These are phyloP conservation scores for Drosophila histrio DNA, from an alignment of 2,888 invertebrate species.

Conservation along the genomic window DNA sequence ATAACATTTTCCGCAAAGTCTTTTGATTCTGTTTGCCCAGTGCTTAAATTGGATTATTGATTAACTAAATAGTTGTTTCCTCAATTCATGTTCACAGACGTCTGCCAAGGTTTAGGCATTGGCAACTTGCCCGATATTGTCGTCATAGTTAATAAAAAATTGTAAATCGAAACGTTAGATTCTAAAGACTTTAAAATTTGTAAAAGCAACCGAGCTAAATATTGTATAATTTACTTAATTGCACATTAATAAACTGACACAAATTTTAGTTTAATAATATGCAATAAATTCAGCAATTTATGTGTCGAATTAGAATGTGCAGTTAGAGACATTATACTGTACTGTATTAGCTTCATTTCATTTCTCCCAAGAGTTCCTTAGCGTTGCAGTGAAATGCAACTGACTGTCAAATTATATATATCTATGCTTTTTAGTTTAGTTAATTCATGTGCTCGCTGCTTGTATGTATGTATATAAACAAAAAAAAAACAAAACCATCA, in stretches of 20 bases:
- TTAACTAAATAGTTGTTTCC: conserved; percentile 20
- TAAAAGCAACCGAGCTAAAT: conserved; percentile 9
- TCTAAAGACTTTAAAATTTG: conserved; percentile 13
- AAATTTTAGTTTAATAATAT: background rate
- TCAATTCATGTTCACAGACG: background rate
- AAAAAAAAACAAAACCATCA: background rate
- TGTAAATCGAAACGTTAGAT: too few species aligned
- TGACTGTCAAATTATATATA: conserved; percentile 57
- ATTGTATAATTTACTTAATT: background rate
- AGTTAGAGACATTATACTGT: background rate
- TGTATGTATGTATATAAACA: conserved; percentile 22
- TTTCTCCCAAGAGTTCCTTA: conserved; percentile 67
- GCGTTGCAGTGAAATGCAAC: conserved; percentile 64
- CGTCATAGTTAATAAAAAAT: conserved; percentile 14
- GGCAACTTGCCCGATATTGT: conserved; percentile 23
- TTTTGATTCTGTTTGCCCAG: conserved; percentile 86
- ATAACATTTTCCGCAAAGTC: conserved; percentile 91
- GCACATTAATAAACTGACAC: background rate
- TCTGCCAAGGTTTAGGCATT: conserved; percentile 18
- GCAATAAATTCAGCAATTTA: background rate
- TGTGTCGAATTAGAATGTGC: background rate
- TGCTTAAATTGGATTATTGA: conserved; percentile 10
- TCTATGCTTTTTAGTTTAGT: conserved; percentile 27
- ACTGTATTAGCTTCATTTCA: conserved; percentile 13
- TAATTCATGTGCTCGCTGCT: conserved; percentile 34